phyloP scores from a whole-genome alignment of 2,113 vertebrate species.

The Cinclus mexicanus region DNA sequence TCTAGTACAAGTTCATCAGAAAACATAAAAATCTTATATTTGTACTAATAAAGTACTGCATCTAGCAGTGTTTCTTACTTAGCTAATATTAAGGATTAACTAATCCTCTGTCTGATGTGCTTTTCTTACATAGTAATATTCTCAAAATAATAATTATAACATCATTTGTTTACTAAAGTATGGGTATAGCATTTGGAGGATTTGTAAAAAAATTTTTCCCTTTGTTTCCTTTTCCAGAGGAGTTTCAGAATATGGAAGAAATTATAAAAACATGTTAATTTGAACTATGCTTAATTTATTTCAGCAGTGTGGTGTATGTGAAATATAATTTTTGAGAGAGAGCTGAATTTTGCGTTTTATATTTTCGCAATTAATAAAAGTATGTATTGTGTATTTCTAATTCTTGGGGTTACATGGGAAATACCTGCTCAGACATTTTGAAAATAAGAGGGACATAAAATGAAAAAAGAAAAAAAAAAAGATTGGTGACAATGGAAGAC shows the following conservation, averaged over 20 bases:
- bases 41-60: not conserved
- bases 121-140: not conserved
- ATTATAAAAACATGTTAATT: not conserved
- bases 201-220: not conserved
- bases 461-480: not conserved
- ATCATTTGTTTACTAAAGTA: not conserved
- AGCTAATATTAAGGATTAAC: not conserved
- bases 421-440: not conserved
- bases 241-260: not conserved
- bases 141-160: not conserved
- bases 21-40: not conserved
- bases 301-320: not conserved
- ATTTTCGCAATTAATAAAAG: not conserved
- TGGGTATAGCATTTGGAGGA: not conserved
- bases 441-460: not conserved
- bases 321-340: not conserved
- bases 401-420: not conserved
- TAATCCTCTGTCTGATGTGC: not conserved
- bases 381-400: not conserved
- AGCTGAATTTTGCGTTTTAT: not conserved
- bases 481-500: not conserved
- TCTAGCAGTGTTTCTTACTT: not conserved
- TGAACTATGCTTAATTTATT: not conserved
- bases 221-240: not conserved
- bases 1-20: not conserved